A percentile compares a stretch with the other conserved stretches of the same genome.
phyloP scores from a whole-genome alignment of 2,113 vertebrate genomes.

The Speoplatyrhinus poulsoni region DNA sequence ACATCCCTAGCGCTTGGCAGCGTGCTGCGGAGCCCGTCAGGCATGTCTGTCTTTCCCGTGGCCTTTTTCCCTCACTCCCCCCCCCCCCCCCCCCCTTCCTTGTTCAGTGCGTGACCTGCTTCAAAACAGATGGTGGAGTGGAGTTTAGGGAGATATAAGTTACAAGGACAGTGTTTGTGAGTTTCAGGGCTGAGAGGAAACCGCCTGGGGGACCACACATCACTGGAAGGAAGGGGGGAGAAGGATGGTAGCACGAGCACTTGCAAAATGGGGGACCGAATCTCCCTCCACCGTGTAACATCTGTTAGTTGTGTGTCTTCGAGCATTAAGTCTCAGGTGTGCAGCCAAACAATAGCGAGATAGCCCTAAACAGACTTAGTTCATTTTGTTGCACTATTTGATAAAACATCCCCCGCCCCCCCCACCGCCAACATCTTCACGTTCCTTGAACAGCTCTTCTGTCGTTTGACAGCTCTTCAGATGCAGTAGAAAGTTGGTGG shows the following conservation, averaged over 20 bases:
- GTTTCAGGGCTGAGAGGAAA: conserved; percentile 41
- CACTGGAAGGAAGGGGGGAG: conserved; percentile 29
- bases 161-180: conserved; percentile 68
- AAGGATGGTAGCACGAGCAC: conserved; percentile 19
- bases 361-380: conserved; percentile 33
- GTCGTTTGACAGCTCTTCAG: conserved; percentile 25
- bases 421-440: neutral
- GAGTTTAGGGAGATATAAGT: conserved; percentile 63
- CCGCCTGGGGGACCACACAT: conserved; percentile 51
- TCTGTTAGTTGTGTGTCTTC: conserved; percentile 56
- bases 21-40: conserved; percentile 27
- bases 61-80: conserved; percentile 21
- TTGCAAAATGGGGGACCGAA: conserved; percentile 14
- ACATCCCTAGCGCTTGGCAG: conserved; percentile 35
- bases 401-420: neutral
- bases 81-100: conserved; percentile 4
- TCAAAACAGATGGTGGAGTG: conserved; percentile 62
- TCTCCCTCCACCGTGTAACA: conserved; percentile 50
- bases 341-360: conserved; percentile 27
- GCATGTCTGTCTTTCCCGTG: conserved; percentile 26
- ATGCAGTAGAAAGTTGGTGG: conserved; percentile 31
- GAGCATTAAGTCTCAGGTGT: conserved; percentile 51
- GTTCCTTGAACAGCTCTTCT: neutral
- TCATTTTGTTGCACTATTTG: conserved; percentile 24
- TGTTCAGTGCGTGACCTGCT: conserved; percentile 44